Conservation (phyloP, 2,113 vertebrate genomes). For the Ranitomeya variabilis region DNA sequence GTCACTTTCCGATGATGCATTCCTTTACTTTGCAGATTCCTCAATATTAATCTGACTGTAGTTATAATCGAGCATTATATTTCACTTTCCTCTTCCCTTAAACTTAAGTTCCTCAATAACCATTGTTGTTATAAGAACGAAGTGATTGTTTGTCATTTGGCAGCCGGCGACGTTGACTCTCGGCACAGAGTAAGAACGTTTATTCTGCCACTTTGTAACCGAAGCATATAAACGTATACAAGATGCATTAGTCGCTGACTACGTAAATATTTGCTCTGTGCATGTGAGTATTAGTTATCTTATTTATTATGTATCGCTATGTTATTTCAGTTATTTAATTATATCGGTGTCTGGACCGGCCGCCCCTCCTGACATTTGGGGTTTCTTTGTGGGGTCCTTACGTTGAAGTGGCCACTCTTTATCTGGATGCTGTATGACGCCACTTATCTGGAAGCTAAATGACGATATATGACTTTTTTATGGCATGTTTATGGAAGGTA, state of each 20-base stretch:
- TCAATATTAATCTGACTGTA: not conserved
- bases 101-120: constrained; percentile 17
- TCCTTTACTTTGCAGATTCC: too few relatives aligned
- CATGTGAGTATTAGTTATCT: not conserved
- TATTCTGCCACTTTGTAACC: not conserved
- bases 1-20: too few relatives aligned
- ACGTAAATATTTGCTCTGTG: not conserved
- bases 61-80: not conserved
- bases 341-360: not conserved
- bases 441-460: too few relatives aligned
- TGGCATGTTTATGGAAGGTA: too few relatives aligned
- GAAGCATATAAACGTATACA: not conserved
- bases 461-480: too few relatives aligned
- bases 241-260: not conserved
- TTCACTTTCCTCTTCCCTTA: constrained; percentile 33
- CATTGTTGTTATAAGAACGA: not conserved
- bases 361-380: not conserved
- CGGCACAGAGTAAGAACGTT: not conserved
- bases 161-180: not conserved
- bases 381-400: not conserved
- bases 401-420: too few relatives aligned
- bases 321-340: not conserved
- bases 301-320: not conserved
- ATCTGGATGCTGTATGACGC: too few relatives aligned
- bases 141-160: constrained; percentile 32